Evolutionary conservation across 2,797 vertebrate genomes (phyloP).

Genomic region (Tenualosa ilisha): DNA sequence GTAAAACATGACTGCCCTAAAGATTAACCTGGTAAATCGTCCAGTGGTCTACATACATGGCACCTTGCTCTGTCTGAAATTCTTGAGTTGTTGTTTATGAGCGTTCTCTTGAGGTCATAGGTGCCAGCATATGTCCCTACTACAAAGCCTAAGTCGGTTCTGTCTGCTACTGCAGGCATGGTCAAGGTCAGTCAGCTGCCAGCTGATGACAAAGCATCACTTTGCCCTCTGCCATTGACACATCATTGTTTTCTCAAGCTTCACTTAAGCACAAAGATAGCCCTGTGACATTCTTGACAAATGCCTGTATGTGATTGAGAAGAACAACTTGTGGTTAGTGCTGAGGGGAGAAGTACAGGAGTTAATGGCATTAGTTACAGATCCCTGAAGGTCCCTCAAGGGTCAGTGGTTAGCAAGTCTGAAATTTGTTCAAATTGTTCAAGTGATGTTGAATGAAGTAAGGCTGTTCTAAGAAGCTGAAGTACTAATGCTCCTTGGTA

Average conservation of each 20-base stretch:
- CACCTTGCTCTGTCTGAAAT: neutral
- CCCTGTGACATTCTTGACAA: neutral
- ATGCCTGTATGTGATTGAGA: too few relatives aligned
- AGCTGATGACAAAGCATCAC: neutral
- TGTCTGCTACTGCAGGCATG: neutral
- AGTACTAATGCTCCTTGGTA: too few relatives aligned
- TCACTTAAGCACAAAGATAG: neutral
- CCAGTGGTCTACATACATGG: neutral
- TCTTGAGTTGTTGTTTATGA: neutral
- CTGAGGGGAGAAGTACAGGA: too few relatives aligned
- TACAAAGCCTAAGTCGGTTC: neutral
- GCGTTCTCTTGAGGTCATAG: neutral
- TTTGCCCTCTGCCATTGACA: neutral
- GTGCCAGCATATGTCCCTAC: neutral
- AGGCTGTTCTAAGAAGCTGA: too few relatives aligned
- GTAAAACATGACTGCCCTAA: too few relatives aligned
- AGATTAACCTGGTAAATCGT: neutral
- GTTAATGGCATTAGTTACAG: too few relatives aligned
- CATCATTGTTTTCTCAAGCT: neutral
- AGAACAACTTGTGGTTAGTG: neutral
- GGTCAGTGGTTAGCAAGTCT: too few relatives aligned
- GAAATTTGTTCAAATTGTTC: too few relatives aligned
- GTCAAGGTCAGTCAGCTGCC: neutral
- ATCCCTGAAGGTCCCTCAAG: too few relatives aligned
- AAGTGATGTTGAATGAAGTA: too few relatives aligned